Conservation (phyloP, 2,888 invertebrate species). For the Tachystola acroxantha region DNA sequence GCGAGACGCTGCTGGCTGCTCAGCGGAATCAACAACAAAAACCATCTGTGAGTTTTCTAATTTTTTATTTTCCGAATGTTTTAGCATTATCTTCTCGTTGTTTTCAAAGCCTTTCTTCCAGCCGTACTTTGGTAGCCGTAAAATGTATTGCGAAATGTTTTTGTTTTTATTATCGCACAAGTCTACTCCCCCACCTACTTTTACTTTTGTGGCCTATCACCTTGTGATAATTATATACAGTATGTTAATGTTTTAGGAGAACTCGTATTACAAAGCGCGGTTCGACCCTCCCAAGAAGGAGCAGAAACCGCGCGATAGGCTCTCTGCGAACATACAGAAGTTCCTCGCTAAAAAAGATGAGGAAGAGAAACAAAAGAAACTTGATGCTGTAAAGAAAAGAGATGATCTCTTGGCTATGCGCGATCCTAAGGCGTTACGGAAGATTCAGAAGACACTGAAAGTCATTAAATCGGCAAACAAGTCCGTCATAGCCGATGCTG, state of each 20-base stretch:
- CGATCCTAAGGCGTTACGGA: constrained; percentile 85
- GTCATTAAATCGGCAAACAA: constrained; percentile 94
- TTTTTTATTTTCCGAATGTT: constrained; percentile 19
- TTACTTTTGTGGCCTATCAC: constrained; percentile 10
- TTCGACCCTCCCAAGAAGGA: constrained; percentile 91
- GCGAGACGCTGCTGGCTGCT: constrained; percentile 68
- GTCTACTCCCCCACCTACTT: constrained; percentile 5
- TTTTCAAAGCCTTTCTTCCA: not conserved
- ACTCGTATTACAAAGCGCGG: constrained; percentile 84
- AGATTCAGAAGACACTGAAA: constrained; percentile 89
- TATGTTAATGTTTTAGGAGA: constrained; percentile 44
- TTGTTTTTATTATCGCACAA: not conserved
- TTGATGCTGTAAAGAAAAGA: constrained; percentile 81
- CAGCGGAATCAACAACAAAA: constrained; percentile 75
- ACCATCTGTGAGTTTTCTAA: constrained; percentile 63
- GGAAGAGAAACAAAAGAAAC: constrained; percentile 83
- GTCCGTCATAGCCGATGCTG: constrained; percentile 89
- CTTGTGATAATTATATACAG: constrained; percentile 2
- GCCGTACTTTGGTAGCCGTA: no score
- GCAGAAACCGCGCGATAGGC: constrained; percentile 79
- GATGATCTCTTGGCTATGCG: constrained; percentile 81
- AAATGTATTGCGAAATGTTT: not conserved
- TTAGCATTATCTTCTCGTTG: constrained; percentile 5
- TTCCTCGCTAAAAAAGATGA: constrained; percentile 90
- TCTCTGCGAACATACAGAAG: constrained; percentile 89